phyloP scores from a whole-genome alignment of 2,797 vertebrate genomes.

The Eurystomus glaucurus region DNA sequence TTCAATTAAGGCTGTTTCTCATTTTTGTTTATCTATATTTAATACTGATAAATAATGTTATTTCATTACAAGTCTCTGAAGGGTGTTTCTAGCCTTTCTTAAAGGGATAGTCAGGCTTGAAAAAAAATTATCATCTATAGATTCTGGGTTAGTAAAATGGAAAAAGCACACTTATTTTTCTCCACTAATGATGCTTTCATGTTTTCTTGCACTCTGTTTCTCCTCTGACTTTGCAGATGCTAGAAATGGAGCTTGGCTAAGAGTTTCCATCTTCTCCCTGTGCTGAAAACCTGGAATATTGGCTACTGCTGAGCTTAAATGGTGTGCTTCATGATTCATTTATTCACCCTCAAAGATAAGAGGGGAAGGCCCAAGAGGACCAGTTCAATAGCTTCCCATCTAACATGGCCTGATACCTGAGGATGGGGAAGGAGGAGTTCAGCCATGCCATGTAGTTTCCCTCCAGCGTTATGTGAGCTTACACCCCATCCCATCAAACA shows the following conservation, averaged over 20 bases:
- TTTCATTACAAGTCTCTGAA: constrained; percentile 74
- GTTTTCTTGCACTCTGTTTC: neutral
- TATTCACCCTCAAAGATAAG: neutral
- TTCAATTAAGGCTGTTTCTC: constrained; percentile 80
- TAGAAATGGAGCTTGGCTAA: neutral
- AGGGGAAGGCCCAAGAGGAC: neutral
- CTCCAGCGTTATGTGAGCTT: neutral
- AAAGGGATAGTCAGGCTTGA: constrained; percentile 38
- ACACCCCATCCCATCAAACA: fast-evolving
- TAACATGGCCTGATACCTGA: fast-evolving
- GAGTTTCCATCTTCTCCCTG: neutral
- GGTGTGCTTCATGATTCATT: neutral
- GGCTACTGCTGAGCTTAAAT: neutral
- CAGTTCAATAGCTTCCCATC: neutral
- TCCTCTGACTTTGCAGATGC: neutral
- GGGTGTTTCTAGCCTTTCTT: constrained; percentile 52
- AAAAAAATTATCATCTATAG: neutral
- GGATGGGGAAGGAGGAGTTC: neutral
- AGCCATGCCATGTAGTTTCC: fast-evolving
- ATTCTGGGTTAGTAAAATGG: neutral
- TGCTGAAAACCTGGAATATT: neutral
- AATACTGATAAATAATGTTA: constrained; percentile 82
- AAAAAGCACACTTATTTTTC: neutral
- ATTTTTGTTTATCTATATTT: constrained; percentile 83
- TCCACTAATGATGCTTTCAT: neutral